Percentiles rank a stretch among this genome's conserved stretches.
Conservation (phyloP, 1,140 invertebrate species). For the Neotoxoptera formosana region DNA sequence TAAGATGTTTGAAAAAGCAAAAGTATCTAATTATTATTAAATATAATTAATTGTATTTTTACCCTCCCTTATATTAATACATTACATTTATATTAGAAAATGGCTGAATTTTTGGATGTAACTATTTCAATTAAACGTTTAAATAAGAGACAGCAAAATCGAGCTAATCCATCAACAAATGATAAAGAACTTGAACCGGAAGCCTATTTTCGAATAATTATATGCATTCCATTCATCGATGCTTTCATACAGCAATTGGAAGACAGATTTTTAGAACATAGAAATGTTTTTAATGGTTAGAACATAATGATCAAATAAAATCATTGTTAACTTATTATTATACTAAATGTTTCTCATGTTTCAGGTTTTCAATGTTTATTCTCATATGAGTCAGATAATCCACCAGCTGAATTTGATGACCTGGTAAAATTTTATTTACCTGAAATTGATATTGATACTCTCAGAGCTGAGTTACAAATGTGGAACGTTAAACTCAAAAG, state of each 20-base stretch:
- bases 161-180: neutral
- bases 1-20: slow-evolving; percentile 6
- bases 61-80: neutral
- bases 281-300: slow-evolving; percentile 15
- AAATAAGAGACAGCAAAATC: neutral
- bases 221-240: neutral
- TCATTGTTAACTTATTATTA: neutral
- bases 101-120: neutral
- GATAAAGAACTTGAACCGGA: neutral
- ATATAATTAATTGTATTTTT: neutral
- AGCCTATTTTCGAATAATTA: neutral
- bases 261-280: neutral
- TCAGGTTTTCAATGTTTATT: neutral
- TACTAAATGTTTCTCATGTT: neutral
- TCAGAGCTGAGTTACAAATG: neutral
- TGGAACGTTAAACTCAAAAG: neutral
- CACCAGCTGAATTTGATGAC: neutral
- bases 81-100: neutral
- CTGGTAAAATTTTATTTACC: neutral
- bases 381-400: neutral
- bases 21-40: neutral
- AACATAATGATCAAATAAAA: neutral
- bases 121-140: neutral
- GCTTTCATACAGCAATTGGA: neutral
- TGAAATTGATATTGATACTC: no score